Evolutionary conservation across 1,140 invertebrate genomes (phyloP).

Genomic region (Amyelois transitella): DNA sequence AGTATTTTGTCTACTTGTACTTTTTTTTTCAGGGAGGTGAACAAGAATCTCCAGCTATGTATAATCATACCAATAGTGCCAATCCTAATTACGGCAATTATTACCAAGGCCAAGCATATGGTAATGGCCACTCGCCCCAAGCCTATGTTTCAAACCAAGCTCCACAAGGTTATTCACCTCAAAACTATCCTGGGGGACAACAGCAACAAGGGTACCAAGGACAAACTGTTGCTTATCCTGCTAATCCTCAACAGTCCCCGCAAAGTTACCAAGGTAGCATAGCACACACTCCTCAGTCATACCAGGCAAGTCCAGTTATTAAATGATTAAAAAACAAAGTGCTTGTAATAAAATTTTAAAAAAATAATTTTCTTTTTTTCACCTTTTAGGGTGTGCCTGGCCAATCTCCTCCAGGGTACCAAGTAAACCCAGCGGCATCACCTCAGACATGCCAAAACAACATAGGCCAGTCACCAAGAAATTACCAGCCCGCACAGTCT

Average conservation of each 20-base stretch:
- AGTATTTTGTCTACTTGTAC: too few relatives aligned
- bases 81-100: slow-evolving; percentile 76
- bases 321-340: too few relatives aligned
- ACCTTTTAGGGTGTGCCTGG: slow-evolving; percentile 45
- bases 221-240: slow-evolving; percentile 47
- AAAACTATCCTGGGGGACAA: slow-evolving; percentile 58
- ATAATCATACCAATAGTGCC: slow-evolving; percentile 57
- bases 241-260: slow-evolving; percentile 59
- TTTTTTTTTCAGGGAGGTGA: slow-evolving; percentile 49
- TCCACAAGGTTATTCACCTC: slow-evolving; percentile 68
- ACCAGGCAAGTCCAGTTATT: too few relatives aligned
- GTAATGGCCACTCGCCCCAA: slow-evolving; percentile 67
- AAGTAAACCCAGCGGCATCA: slow-evolving; percentile 50
- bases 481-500: slow-evolving; percentile 54
- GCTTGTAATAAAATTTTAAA: too few relatives aligned
- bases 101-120: slow-evolving; percentile 75
- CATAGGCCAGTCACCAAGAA: slow-evolving; percentile 53
- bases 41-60: slow-evolving; percentile 64
- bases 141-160: slow-evolving; percentile 53
- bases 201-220: slow-evolving; percentile 48
- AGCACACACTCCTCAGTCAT: slow-evolving; percentile 48
- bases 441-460: slow-evolving; percentile 49
- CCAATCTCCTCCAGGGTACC: slow-evolving; percentile 53
- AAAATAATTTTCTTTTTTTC: not conserved
- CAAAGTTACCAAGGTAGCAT: slow-evolving; percentile 61